phyloP scores from a whole-genome alignment of 2,797 vertebrate genomes.

The Ambastaia sidthimunki region DNA sequence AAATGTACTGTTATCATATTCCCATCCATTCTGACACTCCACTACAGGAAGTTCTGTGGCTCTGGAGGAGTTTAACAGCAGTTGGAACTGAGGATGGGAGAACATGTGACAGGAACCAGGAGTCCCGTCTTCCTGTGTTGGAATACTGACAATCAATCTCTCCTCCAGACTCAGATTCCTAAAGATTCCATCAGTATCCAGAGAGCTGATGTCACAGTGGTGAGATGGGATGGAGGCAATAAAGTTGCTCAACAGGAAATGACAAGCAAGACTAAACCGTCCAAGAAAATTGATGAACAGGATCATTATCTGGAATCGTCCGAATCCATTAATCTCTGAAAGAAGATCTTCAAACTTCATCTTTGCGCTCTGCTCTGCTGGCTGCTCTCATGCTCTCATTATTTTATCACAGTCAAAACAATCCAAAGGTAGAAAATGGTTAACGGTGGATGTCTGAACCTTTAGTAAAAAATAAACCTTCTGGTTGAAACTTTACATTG shows the following conservation, averaged over 20 bases:
- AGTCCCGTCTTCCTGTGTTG: conserved; percentile 76
- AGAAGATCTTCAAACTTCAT: conserved; percentile 91
- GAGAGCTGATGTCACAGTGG: conserved; percentile 79
- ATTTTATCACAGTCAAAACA: background rate
- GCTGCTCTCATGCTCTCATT: background rate
- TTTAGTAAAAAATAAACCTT: background rate
- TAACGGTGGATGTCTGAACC: background rate
- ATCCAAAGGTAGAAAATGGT: background rate
- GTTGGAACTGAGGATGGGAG: conserved; percentile 72
- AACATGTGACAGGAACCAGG: conserved; percentile 86
- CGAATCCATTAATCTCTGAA: conserved; percentile 76
- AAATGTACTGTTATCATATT: conserved; percentile 84
- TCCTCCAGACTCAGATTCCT: conserved; percentile 78
- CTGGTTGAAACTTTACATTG: background rate
- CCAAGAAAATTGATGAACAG: too few species aligned
- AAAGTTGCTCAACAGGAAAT: conserved; percentile 89
- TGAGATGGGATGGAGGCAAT: conserved; percentile 85
- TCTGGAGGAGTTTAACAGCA: conserved; percentile 69
- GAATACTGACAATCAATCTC: conserved; percentile 79
- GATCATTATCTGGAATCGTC: conserved; percentile 77
- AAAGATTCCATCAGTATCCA: conserved; percentile 65
- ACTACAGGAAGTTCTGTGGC: conserved; percentile 45
- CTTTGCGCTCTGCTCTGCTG: conserved; percentile 15
- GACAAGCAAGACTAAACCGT: conserved; percentile 71
- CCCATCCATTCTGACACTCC: conserved; percentile 85